Conservation (phyloP, 2,797 vertebrate genomes). For the Myioborus melanocephalus region DNA sequence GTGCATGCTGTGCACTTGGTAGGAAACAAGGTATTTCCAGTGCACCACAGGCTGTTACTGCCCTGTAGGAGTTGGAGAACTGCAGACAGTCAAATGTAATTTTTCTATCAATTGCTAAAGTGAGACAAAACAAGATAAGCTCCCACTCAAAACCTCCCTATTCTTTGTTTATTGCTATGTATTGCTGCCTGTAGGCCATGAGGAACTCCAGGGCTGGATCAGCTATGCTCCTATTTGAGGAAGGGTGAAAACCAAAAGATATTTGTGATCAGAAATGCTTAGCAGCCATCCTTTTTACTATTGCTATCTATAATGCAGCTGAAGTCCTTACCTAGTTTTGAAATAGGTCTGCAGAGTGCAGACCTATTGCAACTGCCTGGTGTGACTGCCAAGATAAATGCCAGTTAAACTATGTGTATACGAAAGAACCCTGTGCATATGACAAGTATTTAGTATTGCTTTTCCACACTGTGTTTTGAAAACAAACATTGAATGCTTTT, state of each 20-base stretch:
- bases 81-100: accelerated
- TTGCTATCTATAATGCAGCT: not conserved
- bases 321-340: not conserved
- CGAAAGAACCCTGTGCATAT: not conserved
- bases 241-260: not conserved
- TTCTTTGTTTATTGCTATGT: not conserved
- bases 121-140: accelerated
- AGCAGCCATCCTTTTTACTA: not conserved
- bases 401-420: not conserved
- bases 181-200: not conserved
- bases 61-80: not conserved
- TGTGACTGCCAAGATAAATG: not conserved
- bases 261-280: not conserved
- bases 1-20: not conserved
- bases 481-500: not conserved
- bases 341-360: not conserved
- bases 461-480: not conserved
- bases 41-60: not conserved
- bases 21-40: not conserved
- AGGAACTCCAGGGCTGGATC: not conserved
- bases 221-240: not conserved
- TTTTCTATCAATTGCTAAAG: not conserved
- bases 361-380: not conserved
- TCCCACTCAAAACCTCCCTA: not conserved
- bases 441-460: not conserved